A percentile compares a stretch with the other conserved stretches of the same genome.
These are phyloP conservation scores for Antechinus stuartii DNA, from an alignment of 2,113 vertebrate genomes.

Conservation along the genomic window DNA sequence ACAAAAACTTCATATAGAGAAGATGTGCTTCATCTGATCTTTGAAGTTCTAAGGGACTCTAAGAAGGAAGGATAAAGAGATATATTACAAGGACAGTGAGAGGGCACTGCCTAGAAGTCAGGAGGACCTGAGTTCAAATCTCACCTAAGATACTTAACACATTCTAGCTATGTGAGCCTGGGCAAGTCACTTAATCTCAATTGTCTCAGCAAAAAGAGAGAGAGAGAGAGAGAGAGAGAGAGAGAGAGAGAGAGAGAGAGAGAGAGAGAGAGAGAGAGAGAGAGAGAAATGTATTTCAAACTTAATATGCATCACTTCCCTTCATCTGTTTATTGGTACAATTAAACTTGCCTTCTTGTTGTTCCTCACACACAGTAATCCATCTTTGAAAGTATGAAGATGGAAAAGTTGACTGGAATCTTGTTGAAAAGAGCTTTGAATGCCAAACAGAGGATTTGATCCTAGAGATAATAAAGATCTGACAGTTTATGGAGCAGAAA, in stretches of 20 bases:
- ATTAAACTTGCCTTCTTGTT: background rate
- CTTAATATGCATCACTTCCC: background rate
- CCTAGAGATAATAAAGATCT: background rate
- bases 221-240: too few relatives aligned
- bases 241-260: too few relatives aligned
- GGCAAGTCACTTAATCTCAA: too few relatives aligned
- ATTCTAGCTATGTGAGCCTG: too few relatives aligned
- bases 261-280: too few relatives aligned
- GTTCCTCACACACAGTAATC: background rate
- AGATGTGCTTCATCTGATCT: background rate
- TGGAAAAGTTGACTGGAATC: background rate
- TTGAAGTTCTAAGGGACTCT: background rate
- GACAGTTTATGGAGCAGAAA: background rate
- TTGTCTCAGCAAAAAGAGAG: too few relatives aligned
- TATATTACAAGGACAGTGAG: background rate
- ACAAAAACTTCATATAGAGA: background rate
- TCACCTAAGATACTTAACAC: too few relatives aligned
- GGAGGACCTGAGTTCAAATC: too few relatives aligned
- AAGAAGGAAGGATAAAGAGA: background rate
- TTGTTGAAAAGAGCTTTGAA: background rate
- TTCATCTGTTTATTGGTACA: background rate
- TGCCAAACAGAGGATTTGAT: background rate
- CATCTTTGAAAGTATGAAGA: background rate
- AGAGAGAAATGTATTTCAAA: background rate
- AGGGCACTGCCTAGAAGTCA: too few relatives aligned